Evolutionary conservation across 2,888 invertebrate genomes (phyloP), one percentile per base, ranked within the genome.

Genomic region (Ormyrus labotus): DNA sequence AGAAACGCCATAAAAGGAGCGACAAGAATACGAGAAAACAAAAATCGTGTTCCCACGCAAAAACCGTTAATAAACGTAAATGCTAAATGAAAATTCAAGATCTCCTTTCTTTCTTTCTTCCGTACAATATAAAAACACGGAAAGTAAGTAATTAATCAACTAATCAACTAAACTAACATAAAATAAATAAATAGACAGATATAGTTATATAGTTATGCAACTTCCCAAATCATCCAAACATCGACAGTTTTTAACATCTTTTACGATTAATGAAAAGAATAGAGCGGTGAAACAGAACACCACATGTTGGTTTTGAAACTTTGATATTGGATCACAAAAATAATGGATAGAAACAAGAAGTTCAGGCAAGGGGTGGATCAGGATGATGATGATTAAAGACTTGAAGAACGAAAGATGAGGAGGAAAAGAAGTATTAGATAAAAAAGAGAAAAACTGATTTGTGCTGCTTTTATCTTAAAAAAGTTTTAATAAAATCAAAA

Each of bases 1-100:
- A 82, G 63, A 76, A 78, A 78, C 76, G 76, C 72, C 74, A 80
- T 77, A 73, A 68, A 71, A 79, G 73, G 72, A 76, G 50, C 73
- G 60, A 82, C 65, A 82, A 73, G n/a, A 74, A 74, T 60, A 74
- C 58, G n/a, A 53, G 69, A 78, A 58, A 57, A 60, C 51, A 78
- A 65, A 72, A 51, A 76, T 48, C 58, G 51, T 67, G 65, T 60
- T 11, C 74, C 63, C 76, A 72, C 68, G n/a, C 68, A 65, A 65
- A 53, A 71, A 63, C 34, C 4, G 13, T 11, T 64, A 50, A 58
- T 48, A 34, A 69, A 76, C 64, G 6, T 5, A 67, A 67, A 63
- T 48, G n/a, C 11, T n/a, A 48, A 71, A 70, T 19, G 4, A 0
- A 34, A 34, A 34, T 34, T 3, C 34, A 79, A 60, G 1, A 64